phyloP scores from a whole-genome alignment of 1,140 invertebrate species.

The Heterodera schachtii region DNA sequence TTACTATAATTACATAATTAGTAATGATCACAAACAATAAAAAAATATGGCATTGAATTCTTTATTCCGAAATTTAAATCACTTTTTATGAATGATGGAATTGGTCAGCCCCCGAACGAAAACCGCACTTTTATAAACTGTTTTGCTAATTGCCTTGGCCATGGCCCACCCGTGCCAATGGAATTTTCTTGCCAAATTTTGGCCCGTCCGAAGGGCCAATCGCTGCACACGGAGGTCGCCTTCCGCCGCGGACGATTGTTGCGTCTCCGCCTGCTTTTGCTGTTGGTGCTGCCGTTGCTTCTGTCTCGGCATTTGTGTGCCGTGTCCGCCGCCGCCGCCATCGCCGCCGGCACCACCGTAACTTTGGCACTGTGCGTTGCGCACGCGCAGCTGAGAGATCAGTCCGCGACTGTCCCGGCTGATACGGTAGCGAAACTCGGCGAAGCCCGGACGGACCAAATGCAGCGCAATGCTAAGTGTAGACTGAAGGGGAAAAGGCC shows the following conservation, averaged over 20 bases:
- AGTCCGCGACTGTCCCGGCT: slow-evolving; percentile 53
- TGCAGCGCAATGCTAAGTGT: slow-evolving; percentile 56
- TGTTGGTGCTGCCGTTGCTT: slow-evolving; percentile 21
- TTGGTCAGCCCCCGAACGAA: too few species aligned
- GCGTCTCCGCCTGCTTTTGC: slow-evolving; percentile 34
- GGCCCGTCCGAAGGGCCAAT: slow-evolving; percentile 49
- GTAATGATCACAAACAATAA: too few species aligned
- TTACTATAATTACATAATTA: too few species aligned
- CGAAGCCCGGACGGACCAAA: slow-evolving; percentile 51
- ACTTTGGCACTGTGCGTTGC: slow-evolving; percentile 64
- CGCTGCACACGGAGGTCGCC: slow-evolving; percentile 49
- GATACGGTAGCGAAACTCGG: slow-evolving; percentile 58
- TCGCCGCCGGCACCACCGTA: slow-evolving; percentile 41
- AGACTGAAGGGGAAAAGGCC: slow-evolving; percentile 27
- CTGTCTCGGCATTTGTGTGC: background rate
- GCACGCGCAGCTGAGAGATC: slow-evolving; percentile 49
- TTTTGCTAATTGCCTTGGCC: too few species aligned
- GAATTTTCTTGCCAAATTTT: slow-evolving; percentile 50
- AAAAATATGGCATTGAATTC: too few species aligned
- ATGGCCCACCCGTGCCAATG: background rate
- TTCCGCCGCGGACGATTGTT: slow-evolving; percentile 37
- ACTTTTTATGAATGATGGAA: too few species aligned
- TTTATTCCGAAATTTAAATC: too few species aligned
- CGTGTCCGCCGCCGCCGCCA: background rate
- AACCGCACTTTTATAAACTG: too few species aligned